Base-by-base conservation (phyloP, 2,888 invertebrate species). In the Branchipolynoe longqiensis region DNA sequence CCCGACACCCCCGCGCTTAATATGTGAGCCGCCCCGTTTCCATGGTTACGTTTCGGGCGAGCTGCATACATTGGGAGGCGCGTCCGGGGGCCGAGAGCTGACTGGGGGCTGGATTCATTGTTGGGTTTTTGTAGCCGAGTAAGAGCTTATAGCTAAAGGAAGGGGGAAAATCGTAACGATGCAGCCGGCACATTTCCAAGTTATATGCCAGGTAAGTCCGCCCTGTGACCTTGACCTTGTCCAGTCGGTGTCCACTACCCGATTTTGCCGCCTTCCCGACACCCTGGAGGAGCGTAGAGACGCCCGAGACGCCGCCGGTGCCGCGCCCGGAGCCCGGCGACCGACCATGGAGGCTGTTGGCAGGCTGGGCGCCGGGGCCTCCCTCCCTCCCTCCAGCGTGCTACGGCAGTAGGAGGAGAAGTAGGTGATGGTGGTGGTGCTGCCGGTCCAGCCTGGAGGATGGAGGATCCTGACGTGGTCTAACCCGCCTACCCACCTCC, bases 71-170 rank as follows among this genome's bases (percentile, higher is more conserved):
- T 78, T 78, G 78, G 22, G 2, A 31, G 28, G 48, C 48, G 31
- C 31, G 78, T 48, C 41, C 31, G 54, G 48, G 73, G 40, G 22
- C 40, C 38, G 73, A n/a, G n/a, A n/a, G 31, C 48, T 78, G 54
- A 78, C 78, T 41, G 78, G 54, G 78, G 78, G 78, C 54, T 41
- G 31, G 78, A 54, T 48, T 78, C 78, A 78, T 78, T 78, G 78
- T 78, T 54, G 78, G 78, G 78, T 78, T 78, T 69, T 78, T 78
- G 78, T 78, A n/a, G n/a, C n/a, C 78, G 28, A 48, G 78, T 78
- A 73, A 73, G 78, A 41, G 41, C 54, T 78, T n/a, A 69, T 36
- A 69, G 69, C 78, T 78, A 78, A 54, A 41, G 78, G 31, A 73
- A 38, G 48, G 48, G 69, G 69, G 69, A 38, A 69, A 69, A 69